Percentiles rank a stretch among this genome's conserved stretches.
These are phyloP conservation scores for Crypturellus tataupa DNA, from an alignment of 2,797 vertebrate species.

Conservation along the genomic window DNA sequence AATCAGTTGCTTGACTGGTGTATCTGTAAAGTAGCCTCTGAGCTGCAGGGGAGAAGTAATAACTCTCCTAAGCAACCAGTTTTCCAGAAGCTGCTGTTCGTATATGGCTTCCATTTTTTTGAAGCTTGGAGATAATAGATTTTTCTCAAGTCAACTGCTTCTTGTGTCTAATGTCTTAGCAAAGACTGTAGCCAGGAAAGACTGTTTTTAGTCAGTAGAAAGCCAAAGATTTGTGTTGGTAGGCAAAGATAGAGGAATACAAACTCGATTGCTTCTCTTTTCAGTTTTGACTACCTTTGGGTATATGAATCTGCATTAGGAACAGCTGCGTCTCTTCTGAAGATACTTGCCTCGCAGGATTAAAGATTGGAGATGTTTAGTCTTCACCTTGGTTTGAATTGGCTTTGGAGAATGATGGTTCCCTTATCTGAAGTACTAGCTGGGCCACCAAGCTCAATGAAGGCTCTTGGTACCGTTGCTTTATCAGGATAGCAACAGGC, in stretches of 20 bases:
- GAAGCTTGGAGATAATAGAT: too few species aligned
- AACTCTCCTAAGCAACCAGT: background rate
- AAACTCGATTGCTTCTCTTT: background rate
- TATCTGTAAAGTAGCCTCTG: background rate
- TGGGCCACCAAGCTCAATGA: background rate
- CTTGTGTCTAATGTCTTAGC: background rate
- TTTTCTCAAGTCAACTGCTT: background rate
- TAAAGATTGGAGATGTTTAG: background rate
- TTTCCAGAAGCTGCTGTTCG: background rate
- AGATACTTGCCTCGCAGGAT: background rate
- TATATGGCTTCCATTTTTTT: background rate
- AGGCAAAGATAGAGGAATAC: too few species aligned
- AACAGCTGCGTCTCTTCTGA: background rate
- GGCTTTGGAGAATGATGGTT: background rate
- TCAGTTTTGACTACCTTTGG: background rate
- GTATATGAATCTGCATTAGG: background rate
- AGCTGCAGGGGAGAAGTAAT: background rate
- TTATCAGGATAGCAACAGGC: background rate
- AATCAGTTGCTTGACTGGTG: background rate
- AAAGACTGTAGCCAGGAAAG: background rate
- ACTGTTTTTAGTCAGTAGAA: background rate
- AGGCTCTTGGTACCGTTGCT: background rate
- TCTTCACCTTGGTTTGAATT: background rate
- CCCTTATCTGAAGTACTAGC: background rate
- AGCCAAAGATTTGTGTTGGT: background rate